Conservation (phyloP, 1,140 invertebrate genomes). For the Drosophila novamexicana region DNA sequence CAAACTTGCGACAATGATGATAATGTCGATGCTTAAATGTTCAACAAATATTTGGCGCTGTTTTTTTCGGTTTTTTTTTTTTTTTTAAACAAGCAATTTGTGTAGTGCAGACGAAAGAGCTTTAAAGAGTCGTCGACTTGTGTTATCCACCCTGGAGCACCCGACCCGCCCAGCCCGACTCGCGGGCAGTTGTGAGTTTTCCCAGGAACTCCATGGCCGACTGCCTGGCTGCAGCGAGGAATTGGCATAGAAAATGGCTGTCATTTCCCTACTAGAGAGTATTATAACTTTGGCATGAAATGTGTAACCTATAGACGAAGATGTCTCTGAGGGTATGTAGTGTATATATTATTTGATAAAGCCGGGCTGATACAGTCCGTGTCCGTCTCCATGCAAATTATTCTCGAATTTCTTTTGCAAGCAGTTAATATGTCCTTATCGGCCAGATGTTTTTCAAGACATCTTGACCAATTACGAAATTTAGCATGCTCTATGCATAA, state of each 20-base stretch:
- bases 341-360: not conserved
- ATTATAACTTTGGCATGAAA: not conserved
- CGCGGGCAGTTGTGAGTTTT: constrained; percentile 68
- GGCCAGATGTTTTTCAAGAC: too few relatives aligned
- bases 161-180: not conserved
- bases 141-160: not conserved
- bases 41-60: constrained; percentile 54
- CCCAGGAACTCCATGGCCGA: constrained; percentile 50
- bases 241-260: constrained; percentile 65
- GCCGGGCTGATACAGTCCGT: too few relatives aligned
- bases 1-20: constrained; percentile 77
- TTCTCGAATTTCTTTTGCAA: too few relatives aligned
- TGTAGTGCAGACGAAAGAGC: constrained; percentile 44
- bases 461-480: too few relatives aligned
- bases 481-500: too few relatives aligned
- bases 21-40: constrained; percentile 59
- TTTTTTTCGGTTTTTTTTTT: constrained; percentile 29
- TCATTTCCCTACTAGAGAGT: constrained; percentile 41
- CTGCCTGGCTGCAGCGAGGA: constrained; percentile 5
- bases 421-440: too few relatives aligned
- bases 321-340: not conserved
- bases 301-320: not conserved
- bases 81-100: constrained; percentile 76
- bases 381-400: too few relatives aligned
- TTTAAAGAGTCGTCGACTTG: constrained; percentile 60